Conservation (phyloP, 2,113 vertebrate species). For the Paedocypris sp. region DNA sequence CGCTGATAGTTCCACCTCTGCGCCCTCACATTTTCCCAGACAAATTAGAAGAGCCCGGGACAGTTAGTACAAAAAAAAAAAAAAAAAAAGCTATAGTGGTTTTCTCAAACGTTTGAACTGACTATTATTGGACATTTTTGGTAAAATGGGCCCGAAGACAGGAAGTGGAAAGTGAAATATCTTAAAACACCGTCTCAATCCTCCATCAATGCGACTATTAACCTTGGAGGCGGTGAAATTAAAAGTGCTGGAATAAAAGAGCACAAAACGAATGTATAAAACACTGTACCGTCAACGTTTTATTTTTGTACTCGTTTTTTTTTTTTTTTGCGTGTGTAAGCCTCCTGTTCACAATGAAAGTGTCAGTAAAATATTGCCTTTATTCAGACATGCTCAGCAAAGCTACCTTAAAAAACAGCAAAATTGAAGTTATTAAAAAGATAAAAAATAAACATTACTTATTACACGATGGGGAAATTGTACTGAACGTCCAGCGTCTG, state of each 20-base stretch:
- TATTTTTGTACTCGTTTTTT: no score
- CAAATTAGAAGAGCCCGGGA: slow-evolving; percentile 68
- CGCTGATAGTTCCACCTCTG: slow-evolving; percentile 33
- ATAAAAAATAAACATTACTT: no score
- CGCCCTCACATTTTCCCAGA: slow-evolving; percentile 58
- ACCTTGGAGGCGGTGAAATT: slow-evolving; percentile 53
- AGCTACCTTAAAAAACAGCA: no score
- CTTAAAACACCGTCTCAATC: slow-evolving; percentile 65
- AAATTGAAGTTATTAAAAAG: no score
- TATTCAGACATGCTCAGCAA: no score
- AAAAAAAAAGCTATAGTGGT: slow-evolving; percentile 67
- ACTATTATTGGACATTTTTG: slow-evolving; percentile 73
- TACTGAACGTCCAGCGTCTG: no score
- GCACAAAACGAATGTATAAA: background rate
- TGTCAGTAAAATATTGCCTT: no score
- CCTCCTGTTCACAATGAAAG: no score
- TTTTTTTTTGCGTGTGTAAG: no score
- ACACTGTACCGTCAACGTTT: no score
- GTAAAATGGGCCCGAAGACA: slow-evolving; percentile 64
- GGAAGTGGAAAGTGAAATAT: slow-evolving; percentile 36
- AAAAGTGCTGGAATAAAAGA: slow-evolving; percentile 44
- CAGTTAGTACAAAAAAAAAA: slow-evolving; percentile 58
- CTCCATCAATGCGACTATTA: slow-evolving; percentile 56
- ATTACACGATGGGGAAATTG: no score
- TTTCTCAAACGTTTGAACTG: slow-evolving; percentile 71